Conservation (phyloP, 2,797 vertebrate genomes). For the Spatula clypeata region DNA sequence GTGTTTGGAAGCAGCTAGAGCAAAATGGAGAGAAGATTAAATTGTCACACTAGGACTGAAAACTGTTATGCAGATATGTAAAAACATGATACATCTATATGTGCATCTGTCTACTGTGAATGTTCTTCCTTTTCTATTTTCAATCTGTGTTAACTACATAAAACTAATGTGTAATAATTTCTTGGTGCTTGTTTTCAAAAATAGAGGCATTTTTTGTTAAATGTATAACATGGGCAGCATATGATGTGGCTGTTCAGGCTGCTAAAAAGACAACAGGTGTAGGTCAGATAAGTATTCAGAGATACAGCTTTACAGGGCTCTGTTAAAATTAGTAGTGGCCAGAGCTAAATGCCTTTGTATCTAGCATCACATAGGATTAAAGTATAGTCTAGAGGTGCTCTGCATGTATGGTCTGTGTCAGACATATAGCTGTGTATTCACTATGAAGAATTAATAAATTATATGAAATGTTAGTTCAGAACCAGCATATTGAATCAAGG, state of each 20-base stretch:
- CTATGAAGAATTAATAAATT: not conserved
- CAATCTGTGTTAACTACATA: not conserved
- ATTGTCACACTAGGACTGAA: conserved; percentile 5
- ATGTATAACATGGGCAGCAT: not conserved
- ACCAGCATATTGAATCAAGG: not conserved
- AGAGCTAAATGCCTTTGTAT: not conserved
- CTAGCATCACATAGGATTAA: not conserved
- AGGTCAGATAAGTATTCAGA: not conserved
- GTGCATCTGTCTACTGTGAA: not conserved
- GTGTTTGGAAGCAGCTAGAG: conserved; percentile 33
- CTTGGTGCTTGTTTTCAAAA: not conserved
- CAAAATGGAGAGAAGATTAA: conserved; percentile 20
- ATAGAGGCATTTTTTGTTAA: not conserved
- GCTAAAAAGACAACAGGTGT: not conserved
- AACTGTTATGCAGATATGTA: conserved; percentile 11
- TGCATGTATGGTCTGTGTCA: not conserved
- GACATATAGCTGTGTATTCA: not conserved
- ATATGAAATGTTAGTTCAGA: not conserved
- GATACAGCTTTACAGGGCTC: not conserved
- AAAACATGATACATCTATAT: not conserved
- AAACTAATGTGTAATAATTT: not conserved
- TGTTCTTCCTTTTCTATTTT: not conserved
- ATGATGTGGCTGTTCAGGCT: not conserved
- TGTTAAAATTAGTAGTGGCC: not conserved
- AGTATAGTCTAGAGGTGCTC: not conserved